Evolutionary conservation across 23 tunicate species (phyloP), one percentile per base, ranked within the genome.

Genomic region (Styela plicata): DNA sequence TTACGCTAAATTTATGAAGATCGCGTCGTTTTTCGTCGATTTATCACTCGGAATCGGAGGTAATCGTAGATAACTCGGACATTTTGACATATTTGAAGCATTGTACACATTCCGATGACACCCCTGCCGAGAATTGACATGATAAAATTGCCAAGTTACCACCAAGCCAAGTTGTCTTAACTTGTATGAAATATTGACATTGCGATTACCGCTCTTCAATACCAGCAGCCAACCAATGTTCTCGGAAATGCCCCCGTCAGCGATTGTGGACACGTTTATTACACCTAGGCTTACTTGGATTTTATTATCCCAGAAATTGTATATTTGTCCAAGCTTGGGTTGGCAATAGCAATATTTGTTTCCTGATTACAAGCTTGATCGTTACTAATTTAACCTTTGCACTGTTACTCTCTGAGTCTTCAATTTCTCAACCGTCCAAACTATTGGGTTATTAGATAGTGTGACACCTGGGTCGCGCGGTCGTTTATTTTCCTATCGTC

Each of bases 181-280:
- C 57, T 44, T 44, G 57, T 44, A 44, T 44, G 57, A 44, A 13
- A 44, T 44, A 13, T 44, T 44, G 57, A 44, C 57, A 5, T 44
- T 44, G 57, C 57, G 57, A 44, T 44, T 44, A 44, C 57, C 57
- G 7, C 57, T 44, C 10, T 44, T 44, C 57, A 5, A 5, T 44
- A 44, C 57, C 57, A 13, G 57, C 57, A 44, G 57, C 57, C 57
- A n/a, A n/a, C n/a, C n/a, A n/a, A n/a, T 44, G 57, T 44, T 44
- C 57, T 44, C 57, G 57, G 57, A 44, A 44, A 44, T 44, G 57
- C 57, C 57, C n/a, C 57, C 13, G 57, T 44, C 57, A 44, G 77
- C 34, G 70, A 13, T 71, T 71, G 26, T 71, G 17, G 77, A 71
- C 77, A 71, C 34, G 34, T 71, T 71, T 71, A 71, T 71, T 71